Conservation (phyloP, 2,888 invertebrate genomes). For the Acronicta alni region DNA sequence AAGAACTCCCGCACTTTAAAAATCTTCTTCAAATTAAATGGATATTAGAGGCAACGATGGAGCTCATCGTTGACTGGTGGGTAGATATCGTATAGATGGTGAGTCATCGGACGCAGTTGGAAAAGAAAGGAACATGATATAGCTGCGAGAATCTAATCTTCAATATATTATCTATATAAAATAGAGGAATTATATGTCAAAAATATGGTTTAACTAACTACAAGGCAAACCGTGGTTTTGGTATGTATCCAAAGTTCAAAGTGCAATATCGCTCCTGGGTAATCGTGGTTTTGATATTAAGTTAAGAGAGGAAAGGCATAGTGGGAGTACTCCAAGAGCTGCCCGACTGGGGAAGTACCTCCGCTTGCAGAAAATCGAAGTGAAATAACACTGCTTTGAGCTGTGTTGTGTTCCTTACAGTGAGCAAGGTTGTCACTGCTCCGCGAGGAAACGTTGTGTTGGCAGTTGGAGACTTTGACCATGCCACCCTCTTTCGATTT, state of each 20-base stretch:
- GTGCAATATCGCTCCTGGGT: not conserved
- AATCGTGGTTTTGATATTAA: too few relatives aligned
- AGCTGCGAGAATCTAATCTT: constrained; percentile 29
- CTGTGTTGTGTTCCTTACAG: too few relatives aligned
- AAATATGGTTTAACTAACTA: not conserved
- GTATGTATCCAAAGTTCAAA: not conserved
- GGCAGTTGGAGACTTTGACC: too few relatives aligned
- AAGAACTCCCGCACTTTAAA: constrained; percentile 58
- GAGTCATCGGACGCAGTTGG: constrained; percentile 58
- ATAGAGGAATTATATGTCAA: not conserved
- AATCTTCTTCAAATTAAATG: constrained; percentile 44
- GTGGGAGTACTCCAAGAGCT: too few relatives aligned
- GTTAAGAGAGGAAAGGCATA: too few relatives aligned
- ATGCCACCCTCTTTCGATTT: too few relatives aligned
- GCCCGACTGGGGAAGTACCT: too few relatives aligned
- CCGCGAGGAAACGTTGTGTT: too few relatives aligned
- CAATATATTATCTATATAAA: constrained; percentile 28
- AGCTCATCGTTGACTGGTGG: constrained; percentile 49
- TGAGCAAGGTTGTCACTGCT: too few relatives aligned
- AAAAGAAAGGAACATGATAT: constrained; percentile 41
- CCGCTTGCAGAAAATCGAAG: too few relatives aligned
- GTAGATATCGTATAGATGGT: constrained; percentile 46
- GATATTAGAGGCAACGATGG: constrained; percentile 26
- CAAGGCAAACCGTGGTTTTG: too few relatives aligned
- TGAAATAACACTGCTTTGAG: too few relatives aligned